Percentiles rank a stretch among this genome's conserved stretches.
These are phyloP conservation scores for Phataginus tetradactyla DNA, from an alignment of 2,797 vertebrate species.

Conservation along the genomic window DNA sequence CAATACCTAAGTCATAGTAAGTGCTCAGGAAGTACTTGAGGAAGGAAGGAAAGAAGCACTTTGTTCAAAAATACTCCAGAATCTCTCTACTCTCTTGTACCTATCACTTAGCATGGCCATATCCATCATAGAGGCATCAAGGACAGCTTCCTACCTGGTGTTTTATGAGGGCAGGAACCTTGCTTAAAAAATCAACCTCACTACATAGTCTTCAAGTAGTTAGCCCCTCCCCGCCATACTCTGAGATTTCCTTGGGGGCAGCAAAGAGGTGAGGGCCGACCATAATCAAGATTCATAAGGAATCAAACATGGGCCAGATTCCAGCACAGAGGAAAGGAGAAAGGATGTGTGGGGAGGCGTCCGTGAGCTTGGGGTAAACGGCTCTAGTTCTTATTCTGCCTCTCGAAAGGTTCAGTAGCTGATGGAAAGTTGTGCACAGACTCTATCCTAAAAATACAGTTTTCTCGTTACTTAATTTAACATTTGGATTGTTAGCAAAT, in stretches of 20 bases:
- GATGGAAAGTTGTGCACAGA: neutral
- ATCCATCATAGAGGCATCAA: neutral
- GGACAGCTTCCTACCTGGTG: neutral
- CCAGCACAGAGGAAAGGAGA: neutral
- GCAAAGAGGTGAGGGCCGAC: neutral
- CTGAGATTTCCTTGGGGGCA: neutral
- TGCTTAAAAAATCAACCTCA: neutral
- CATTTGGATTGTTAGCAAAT: neutral
- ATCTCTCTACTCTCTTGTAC: neutral
- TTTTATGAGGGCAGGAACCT: neutral
- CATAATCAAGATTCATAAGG: neutral
- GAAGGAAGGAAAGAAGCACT: neutral
- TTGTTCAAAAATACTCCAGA: neutral
- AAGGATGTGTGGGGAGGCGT: neutral
- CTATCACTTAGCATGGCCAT: neutral
- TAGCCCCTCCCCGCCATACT: neutral
- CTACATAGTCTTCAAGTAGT: neutral
- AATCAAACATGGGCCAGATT: neutral
- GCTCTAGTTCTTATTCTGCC: neutral
- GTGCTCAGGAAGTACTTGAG: neutral
- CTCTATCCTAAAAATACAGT: neutral
- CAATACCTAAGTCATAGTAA: neutral
- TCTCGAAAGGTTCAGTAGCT: neutral
- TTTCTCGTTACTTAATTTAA: slow-evolving; percentile 1
- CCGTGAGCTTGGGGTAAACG: neutral